Conservation (phyloP, 2,797 vertebrate species). For the Rhincodon typus region DNA sequence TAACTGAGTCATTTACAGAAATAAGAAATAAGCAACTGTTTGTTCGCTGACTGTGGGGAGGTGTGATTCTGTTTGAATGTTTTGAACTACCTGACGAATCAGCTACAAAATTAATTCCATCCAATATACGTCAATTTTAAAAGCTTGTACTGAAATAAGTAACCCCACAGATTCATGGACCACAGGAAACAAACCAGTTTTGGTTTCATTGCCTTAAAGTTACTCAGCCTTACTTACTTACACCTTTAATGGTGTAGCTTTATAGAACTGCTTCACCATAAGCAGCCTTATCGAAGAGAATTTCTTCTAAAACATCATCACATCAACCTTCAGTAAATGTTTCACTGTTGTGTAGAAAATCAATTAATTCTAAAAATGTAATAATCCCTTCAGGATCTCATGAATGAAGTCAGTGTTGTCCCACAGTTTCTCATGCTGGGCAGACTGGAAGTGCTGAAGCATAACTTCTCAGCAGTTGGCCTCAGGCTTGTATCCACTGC, state of each 20-base stretch:
- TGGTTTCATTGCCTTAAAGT: neutral
- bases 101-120: conserved; percentile 1
- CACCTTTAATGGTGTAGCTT: neutral
- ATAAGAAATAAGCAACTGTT: neutral
- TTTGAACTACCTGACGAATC: neutral
- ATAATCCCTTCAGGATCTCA: conserved; percentile 25
- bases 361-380: conserved; percentile 24
- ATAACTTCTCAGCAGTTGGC: conserved; percentile 6
- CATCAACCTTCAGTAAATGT: conserved; percentile 4
- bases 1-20: neutral
- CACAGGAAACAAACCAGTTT: neutral
- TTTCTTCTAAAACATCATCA: neutral
- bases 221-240: neutral
- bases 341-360: conserved; percentile 25
- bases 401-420: conserved; percentile 32
- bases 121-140: neutral
- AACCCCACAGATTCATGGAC: neutral
- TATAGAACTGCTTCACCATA: neutral
- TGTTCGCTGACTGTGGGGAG: neutral
- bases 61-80: neutral
- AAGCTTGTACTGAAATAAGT: neutral
- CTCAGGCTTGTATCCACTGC: conserved; percentile 7
- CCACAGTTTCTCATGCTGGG: conserved; percentile 28
- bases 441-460: conserved; percentile 18
- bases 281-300: neutral